Percentiles rank a stretch among this genome's conserved stretches.
Conservation (phyloP, 2,797 vertebrate genomes). For the Premnoplex brunnescens region DNA sequence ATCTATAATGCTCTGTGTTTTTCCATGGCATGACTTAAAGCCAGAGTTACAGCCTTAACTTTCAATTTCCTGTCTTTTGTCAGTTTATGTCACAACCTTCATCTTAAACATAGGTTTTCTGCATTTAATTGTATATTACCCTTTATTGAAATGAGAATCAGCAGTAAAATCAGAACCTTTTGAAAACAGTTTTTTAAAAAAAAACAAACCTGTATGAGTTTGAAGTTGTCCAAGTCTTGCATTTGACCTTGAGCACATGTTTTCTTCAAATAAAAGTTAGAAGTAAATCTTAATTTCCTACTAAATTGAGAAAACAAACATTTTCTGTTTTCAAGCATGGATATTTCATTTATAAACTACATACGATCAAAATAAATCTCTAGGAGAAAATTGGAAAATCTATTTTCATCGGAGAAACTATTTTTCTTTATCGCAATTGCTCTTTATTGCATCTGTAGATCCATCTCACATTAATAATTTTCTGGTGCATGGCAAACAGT, state of each 20-base stretch:
- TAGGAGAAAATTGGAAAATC: background rate
- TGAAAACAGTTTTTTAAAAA: background rate
- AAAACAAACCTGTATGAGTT: background rate
- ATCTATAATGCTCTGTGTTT: constrained; percentile 4
- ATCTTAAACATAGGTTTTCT: background rate
- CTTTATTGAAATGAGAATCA: background rate
- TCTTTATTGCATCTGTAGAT: background rate
- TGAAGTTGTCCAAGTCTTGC: background rate
- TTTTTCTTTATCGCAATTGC: background rate
- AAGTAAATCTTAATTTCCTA: background rate
- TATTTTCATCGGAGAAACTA: background rate
- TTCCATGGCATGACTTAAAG: constrained; percentile 23
- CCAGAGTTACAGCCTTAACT: constrained; percentile 13
- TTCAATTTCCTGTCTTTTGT: constrained; percentile 49
- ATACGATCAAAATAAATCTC: background rate
- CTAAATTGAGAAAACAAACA: background rate
- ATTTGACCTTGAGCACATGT: background rate
- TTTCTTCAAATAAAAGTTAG: background rate
- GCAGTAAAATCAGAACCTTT: background rate
- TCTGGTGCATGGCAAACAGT: background rate
- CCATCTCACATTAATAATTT: background rate
- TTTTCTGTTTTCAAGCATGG: background rate
- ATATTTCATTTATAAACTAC: background rate
- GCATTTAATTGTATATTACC: background rate
- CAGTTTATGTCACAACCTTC: background rate